Evolutionary conservation across 2,797 vertebrate species (phyloP).

Genomic region (Taeniopygia guttata): DNA sequence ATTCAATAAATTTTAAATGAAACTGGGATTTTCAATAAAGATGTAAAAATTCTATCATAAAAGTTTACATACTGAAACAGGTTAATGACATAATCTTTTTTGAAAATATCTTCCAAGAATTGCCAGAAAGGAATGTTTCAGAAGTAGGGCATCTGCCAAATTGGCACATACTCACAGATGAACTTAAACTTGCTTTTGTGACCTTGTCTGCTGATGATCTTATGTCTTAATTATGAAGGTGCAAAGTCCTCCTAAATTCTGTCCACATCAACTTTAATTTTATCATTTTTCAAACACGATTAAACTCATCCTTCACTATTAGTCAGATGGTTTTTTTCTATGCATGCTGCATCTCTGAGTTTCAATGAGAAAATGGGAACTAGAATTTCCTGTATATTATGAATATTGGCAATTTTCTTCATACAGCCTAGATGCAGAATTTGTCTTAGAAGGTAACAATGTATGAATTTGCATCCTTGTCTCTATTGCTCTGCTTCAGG

Average conservation of each 20-base stretch:
- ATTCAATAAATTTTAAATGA: background rate
- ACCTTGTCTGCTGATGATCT: background rate
- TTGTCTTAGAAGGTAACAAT: background rate
- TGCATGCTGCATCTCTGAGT: background rate
- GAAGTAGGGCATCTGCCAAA: background rate
- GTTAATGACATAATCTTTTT: background rate
- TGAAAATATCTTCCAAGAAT: background rate
- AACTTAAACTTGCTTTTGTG: background rate
- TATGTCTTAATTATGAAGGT: conserved; percentile 6
- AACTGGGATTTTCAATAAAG: background rate
- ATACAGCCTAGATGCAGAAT: background rate
- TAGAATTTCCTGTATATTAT: background rate
- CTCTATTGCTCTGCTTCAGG: background rate
- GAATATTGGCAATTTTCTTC: background rate
- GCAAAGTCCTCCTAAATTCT: conserved; percentile 7
- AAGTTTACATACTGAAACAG: background rate
- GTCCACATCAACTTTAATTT: conserved; percentile 15
- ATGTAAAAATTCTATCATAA: background rate
- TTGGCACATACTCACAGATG: background rate
- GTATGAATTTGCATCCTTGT: background rate
- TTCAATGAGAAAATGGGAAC: background rate
- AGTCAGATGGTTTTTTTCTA: background rate
- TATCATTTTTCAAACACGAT: background rate
- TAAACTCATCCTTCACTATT: background rate
- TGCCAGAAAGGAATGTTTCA: background rate